Evolutionary conservation across 1,140 invertebrate species (phyloP).

Genomic region (Zelostemma sp.): DNA sequence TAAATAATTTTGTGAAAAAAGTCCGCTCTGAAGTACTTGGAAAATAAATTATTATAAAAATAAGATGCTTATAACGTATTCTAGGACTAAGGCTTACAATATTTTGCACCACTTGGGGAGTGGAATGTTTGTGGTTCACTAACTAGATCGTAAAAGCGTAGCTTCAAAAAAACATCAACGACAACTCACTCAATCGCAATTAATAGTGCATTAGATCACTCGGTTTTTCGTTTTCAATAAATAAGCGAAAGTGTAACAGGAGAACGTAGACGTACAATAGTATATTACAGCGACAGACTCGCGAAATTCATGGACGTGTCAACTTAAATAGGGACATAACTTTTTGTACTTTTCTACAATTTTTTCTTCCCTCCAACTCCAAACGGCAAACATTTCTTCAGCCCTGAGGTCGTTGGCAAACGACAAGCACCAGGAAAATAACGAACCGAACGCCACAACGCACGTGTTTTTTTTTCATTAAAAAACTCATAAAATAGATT

Average conservation of each 20-base stretch:
- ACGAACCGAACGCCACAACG: slow-evolving; percentile 12
- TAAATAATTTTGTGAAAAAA: neutral
- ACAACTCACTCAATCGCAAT: no score
- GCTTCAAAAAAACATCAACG: slow-evolving; percentile 60
- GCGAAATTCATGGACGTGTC: slow-evolving; percentile 52
- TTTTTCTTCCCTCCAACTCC: slow-evolving; percentile 42
- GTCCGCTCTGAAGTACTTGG: slow-evolving; percentile 53
- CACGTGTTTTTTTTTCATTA: slow-evolving; percentile 4
- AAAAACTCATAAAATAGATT: slow-evolving; percentile 12
- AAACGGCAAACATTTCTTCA: slow-evolving; percentile 42
- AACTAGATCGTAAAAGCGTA: slow-evolving; percentile 66
- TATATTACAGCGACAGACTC: slow-evolving; percentile 37
- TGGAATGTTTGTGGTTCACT: slow-evolving; percentile 66
- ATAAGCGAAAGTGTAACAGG: slow-evolving; percentile 67
- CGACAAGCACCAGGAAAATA: slow-evolving; percentile 44
- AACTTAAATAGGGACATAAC: slow-evolving; percentile 51
- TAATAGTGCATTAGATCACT: slow-evolving; percentile 59
- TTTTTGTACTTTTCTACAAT: slow-evolving; percentile 64
- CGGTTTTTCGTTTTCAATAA: slow-evolving; percentile 60
- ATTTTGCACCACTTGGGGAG: slow-evolving; percentile 63
- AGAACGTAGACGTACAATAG: slow-evolving; percentile 58
- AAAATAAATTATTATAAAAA: slow-evolving; percentile 70
- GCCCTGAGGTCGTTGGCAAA: slow-evolving; percentile 25
- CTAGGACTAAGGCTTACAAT: slow-evolving; percentile 60
- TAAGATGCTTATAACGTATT: slow-evolving; percentile 65